Evolutionary conservation across 2,888 invertebrate genomes (phyloP).

Genomic region (Lypha dubia): DNA sequence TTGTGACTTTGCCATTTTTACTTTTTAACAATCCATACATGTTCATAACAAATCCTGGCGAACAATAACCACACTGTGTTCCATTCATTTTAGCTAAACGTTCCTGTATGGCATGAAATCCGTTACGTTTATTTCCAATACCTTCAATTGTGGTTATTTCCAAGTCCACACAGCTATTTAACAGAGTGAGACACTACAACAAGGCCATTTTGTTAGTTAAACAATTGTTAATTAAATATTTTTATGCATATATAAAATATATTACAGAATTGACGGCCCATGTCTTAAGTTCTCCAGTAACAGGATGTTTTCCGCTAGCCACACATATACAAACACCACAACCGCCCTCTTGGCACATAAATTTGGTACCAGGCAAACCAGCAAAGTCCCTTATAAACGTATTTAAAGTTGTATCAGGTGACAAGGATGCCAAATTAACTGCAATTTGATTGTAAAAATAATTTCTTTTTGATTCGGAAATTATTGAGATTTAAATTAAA

Average conservation of each 20-base stretch:
- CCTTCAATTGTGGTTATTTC: constrained; percentile 89
- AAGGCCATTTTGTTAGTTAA: neutral
- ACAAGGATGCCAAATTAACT: constrained; percentile 80
- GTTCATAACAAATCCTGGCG: constrained; percentile 91
- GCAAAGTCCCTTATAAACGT: constrained; percentile 86
- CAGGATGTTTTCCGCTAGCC: constrained; percentile 79
- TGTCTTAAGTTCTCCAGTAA: constrained; percentile 83
- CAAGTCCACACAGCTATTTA: constrained; percentile 87
- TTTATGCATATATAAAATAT: neutral
- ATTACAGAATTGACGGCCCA: constrained; percentile 88
- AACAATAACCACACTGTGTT: constrained; percentile 90
- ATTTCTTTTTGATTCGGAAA: no score
- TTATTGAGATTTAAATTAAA: neutral
- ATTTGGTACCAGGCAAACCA: constrained; percentile 86
- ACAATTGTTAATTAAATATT: neutral
- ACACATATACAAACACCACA: constrained; percentile 86
- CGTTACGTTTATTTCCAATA: constrained; percentile 86
- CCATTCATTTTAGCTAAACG: constrained; percentile 87
- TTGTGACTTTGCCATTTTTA: constrained; percentile 84
- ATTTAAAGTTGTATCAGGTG: constrained; percentile 85
- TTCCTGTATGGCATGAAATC: constrained; percentile 89
- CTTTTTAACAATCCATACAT: constrained; percentile 86
- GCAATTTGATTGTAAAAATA: neutral
- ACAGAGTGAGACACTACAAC: constrained; percentile 86
- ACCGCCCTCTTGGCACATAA: constrained; percentile 88